phyloP scores from a whole-genome alignment of 2,797 vertebrate species.

The Mallotus villosus region DNA sequence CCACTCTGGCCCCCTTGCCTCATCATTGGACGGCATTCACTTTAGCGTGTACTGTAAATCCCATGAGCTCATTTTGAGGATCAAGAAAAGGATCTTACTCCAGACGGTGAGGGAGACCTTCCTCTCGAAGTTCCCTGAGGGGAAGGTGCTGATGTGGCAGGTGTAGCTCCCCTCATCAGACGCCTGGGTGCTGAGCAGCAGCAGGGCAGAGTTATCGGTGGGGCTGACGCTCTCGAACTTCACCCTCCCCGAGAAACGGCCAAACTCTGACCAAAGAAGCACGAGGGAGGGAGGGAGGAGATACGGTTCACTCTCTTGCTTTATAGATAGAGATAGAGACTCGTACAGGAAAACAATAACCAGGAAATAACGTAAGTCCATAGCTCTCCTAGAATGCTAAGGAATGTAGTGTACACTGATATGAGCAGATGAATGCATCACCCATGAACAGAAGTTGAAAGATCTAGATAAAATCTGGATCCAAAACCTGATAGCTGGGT shows the following conservation, averaged over 20 bases:
- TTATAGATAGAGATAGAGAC: not conserved
- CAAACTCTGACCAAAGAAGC: constrained; percentile 58
- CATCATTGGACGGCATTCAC: not conserved
- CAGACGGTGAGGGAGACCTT: constrained; percentile 65
- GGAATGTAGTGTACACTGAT: no score
- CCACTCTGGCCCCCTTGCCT: not conserved
- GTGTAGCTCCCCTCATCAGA: constrained; percentile 83
- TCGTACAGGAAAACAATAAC: not conserved
- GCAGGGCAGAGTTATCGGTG: constrained; percentile 62
- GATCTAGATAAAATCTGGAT: no score
- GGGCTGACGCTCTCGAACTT: constrained; percentile 66
- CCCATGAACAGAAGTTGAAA: no score
- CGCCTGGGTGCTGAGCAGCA: constrained; percentile 66
- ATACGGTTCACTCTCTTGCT: not conserved
- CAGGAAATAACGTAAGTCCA: not conserved
- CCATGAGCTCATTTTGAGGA: constrained; percentile 25
- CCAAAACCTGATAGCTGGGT: no score
- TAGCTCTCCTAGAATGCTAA: no score
- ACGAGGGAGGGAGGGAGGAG: constrained; percentile 14
- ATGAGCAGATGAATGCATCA: no score
- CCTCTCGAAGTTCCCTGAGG: constrained; percentile 83
- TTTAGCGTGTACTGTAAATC: not conserved
- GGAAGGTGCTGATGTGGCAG: constrained; percentile 87
- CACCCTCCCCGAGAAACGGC: constrained; percentile 61
- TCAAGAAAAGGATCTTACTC: constrained; percentile 61